phyloP scores from a whole-genome alignment of 2,797 vertebrate species.

The Triplophysa yarkandensis region DNA sequence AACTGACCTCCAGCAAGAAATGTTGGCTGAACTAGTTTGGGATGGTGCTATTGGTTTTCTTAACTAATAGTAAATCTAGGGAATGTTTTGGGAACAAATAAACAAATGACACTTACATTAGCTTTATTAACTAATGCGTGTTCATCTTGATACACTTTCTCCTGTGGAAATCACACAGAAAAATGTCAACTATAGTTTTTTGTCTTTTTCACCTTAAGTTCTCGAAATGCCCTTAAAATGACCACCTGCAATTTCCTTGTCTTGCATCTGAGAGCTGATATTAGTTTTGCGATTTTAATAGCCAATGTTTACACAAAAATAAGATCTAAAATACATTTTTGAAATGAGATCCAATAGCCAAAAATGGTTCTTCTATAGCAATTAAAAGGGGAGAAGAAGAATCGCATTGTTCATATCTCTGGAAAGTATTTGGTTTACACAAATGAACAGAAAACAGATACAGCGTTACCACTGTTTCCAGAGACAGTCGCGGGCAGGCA shows the following conservation, averaged over 20 bases:
- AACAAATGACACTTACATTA: neutral
- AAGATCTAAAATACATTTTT: too few relatives aligned
- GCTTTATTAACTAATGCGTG: neutral
- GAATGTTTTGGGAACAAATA: neutral
- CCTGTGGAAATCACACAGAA: neutral
- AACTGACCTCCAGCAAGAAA: neutral
- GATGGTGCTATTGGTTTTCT: neutral
- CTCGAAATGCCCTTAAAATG: slow-evolving; percentile 41
- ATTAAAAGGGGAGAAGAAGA: too few relatives aligned
- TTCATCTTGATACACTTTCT: neutral
- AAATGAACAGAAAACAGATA: too few relatives aligned
- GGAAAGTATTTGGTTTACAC: too few relatives aligned
- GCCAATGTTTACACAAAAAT: too few relatives aligned
- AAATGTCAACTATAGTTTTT: slow-evolving; percentile 20
- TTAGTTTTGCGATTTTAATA: slow-evolving; percentile 22
- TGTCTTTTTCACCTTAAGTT: too few relatives aligned
- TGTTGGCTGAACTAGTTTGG: neutral
- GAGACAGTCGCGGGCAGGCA: too few relatives aligned
- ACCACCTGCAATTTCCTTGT: slow-evolving; percentile 46
- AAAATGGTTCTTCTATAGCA: too few relatives aligned
- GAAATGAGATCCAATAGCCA: too few relatives aligned
- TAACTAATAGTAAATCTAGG: neutral
- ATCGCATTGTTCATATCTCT: too few relatives aligned
- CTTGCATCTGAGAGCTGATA: slow-evolving; percentile 2
- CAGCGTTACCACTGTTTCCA: too few relatives aligned